Conservation (phyloP, 2,797 vertebrate species). For the Aotus griseimembra region DNA sequence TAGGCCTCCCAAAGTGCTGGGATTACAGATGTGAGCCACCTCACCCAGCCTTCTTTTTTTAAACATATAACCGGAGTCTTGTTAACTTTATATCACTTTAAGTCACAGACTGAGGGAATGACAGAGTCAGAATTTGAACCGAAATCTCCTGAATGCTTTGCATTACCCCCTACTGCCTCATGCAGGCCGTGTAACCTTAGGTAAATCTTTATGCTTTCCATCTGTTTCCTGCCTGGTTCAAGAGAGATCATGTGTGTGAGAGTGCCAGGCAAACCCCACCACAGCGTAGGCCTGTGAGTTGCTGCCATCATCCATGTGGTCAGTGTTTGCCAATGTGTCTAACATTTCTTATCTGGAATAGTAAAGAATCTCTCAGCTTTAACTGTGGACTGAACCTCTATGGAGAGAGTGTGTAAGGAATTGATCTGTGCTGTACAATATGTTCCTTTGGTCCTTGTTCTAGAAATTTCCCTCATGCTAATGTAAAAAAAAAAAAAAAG, state of each 20-base stretch:
- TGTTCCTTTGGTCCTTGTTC: no score
- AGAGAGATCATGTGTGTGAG: not conserved
- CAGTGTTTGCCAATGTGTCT: not conserved
- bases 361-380: no score
- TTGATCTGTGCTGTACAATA: no score
- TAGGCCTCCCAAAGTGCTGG: no score
- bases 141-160: not conserved
- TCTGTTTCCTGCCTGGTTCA: not conserved
- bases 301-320: not conserved
- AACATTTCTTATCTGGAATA: not conserved
- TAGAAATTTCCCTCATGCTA: no score
- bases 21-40: no score
- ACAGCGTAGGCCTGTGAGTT: not conserved
- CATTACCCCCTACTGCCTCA: not conserved
- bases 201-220: not conserved
- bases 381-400: no score
- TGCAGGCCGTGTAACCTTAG: not conserved
- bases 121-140: no score
- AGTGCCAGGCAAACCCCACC: no score
- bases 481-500: not conserved
- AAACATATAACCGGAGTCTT: not conserved
- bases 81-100: not conserved
- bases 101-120: not conserved
- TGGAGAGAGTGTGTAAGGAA: no score
- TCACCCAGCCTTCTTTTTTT: not conserved